Base-by-base conservation (phyloP, 2,113 vertebrate genomes). In the Thunnus thynnus region DNA sequence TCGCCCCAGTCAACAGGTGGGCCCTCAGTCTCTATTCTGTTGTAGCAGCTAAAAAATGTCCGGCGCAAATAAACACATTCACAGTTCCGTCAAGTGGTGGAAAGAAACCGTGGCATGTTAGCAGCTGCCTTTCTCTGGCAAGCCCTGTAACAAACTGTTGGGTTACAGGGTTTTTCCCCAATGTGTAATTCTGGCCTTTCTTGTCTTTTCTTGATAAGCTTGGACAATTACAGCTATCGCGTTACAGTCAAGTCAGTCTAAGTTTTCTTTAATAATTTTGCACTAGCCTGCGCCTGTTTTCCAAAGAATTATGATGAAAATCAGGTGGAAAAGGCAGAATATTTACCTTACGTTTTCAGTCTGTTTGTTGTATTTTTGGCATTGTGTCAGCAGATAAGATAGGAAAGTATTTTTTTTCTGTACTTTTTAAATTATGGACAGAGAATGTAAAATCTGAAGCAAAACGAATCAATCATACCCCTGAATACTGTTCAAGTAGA, bases 151-250 rank as follows among this genome's bases (percentile, higher is more conserved):
- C 57, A 83, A 69, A 84, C 80, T 79, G 84, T 78, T 85, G 65
- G 76, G 77, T 93, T 92, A 78, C 88, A 79, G 84, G 90, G 87
- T 78, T 93, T 92, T 90, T 63, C 90, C 88, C 79, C 54, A 78
- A 84, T 78, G 78, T 66, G 76, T 76, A 76, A 85, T 86, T 81
- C 76, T 77, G 86, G 70, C 83, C 67, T 57, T 87, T 88, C 86
- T 80, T 76, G 78, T 76, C 65, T 78, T 85, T 85, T 82, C 70
- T 79, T 85, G 80, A 88, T 88, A 79, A 74, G 73, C 56, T 76
- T 82, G 56, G 82, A 85, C 90, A 84, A 87, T 91, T 86, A 85
- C 30, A 55, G 44, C 80, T 81, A 86, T 92, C 70, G 8, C 13
- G 55, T 92, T 91, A 70, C 87, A 65, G 74, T 71, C 18, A 7